Percentiles rank a stretch among this genome's conserved stretches.
These are phyloP conservation scores for Varroa destructor DNA, from an alignment of 1,140 invertebrate species.

Conservation along the genomic window DNA sequence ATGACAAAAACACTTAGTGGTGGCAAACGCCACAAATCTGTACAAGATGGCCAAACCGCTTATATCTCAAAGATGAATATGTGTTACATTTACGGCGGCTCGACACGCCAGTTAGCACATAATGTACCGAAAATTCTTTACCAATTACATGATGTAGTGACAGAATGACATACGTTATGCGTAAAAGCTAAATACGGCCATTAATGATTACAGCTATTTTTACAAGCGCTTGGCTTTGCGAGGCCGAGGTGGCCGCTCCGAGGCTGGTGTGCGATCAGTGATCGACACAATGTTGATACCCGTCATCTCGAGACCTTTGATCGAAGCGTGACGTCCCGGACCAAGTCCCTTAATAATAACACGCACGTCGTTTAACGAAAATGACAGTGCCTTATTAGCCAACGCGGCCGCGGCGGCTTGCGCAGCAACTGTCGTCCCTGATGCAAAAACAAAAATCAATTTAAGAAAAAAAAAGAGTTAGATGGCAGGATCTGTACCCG, in stretches of 20 bases:
- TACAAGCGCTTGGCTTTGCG: background rate
- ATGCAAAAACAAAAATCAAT: constrained; percentile 44
- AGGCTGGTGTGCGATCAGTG: constrained; percentile 70
- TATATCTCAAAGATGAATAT: too few relatives aligned
- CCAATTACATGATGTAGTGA: too few relatives aligned
- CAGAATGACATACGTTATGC: too few relatives aligned
- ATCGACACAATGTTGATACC: constrained; percentile 76
- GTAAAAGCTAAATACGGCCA: too few relatives aligned
- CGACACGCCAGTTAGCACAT: too few relatives aligned
- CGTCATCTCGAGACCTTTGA: constrained; percentile 79
- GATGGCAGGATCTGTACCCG: too few relatives aligned
- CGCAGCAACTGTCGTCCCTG: constrained; percentile 8
- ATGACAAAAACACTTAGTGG: too few relatives aligned
- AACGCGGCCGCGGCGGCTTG: constrained; percentile 4
- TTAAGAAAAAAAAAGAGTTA: constrained; percentile 4
- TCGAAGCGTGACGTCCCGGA: constrained; percentile 47
- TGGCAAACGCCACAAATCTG: too few relatives aligned
- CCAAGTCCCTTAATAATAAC: constrained; percentile 36
- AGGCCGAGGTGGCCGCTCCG: background rate
- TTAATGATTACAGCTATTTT: too few relatives aligned
- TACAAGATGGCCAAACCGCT: too few relatives aligned
- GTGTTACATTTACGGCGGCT: too few relatives aligned
- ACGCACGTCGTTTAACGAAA: constrained; percentile 17
- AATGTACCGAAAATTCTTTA: too few relatives aligned
- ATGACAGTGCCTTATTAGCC: background rate